A percentile compares a stretch with the other conserved stretches of the same genome.
These are phyloP conservation scores for Ageneiosus marmoratus DNA, from an alignment of 2,113 vertebrate genomes.

Conservation along the genomic window DNA sequence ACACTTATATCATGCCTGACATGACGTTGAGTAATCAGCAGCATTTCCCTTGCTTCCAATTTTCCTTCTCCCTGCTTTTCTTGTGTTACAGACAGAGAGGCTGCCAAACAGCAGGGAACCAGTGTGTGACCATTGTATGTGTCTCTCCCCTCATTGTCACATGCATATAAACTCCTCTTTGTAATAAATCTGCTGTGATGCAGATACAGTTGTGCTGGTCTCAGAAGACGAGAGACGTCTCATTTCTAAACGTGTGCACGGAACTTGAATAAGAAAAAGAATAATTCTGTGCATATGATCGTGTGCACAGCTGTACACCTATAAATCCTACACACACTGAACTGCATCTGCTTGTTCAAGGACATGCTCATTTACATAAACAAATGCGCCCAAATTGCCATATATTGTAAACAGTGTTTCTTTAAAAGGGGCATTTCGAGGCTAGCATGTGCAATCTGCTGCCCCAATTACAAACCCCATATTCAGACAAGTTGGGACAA, in stretches of 20 bases:
- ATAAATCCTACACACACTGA: neutral
- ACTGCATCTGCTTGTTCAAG: neutral
- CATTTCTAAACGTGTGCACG: neutral
- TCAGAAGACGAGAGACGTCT: neutral
- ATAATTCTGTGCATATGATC: neutral
- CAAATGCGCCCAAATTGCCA: neutral
- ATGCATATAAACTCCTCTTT: neutral
- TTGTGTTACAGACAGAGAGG: neutral
- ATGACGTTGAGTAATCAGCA: neutral
- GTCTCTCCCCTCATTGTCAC: neutral
- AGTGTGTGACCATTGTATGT: neutral
- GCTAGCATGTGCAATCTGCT: neutral
- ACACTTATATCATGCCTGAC: conserved; percentile 16
- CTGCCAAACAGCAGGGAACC: neutral
- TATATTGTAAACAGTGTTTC: neutral
- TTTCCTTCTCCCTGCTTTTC: neutral
- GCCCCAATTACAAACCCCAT: neutral
- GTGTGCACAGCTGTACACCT: neutral
- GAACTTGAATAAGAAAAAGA: neutral
- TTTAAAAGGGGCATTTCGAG: neutral
- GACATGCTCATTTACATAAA: neutral
- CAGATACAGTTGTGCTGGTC: neutral
- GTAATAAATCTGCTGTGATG: neutral
- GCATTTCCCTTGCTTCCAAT: neutral
- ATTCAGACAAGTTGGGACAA: too few relatives aligned